phyloP scores from a whole-genome alignment of 2,797 vertebrate species.

The Pangasius macronema region DNA sequence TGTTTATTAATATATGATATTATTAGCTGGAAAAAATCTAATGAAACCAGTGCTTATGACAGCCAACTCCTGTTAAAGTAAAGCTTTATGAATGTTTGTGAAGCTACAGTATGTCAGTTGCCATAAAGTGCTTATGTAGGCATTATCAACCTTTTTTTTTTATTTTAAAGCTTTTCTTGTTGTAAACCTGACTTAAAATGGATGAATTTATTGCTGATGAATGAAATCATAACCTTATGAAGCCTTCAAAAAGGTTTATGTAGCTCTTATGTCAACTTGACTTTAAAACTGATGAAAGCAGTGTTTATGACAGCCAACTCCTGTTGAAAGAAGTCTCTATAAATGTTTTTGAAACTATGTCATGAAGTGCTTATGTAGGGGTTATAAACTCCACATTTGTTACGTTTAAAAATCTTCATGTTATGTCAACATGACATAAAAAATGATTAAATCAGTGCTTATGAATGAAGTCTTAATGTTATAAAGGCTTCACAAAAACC shows the following conservation, averaged over 20 bases:
- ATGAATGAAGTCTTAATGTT: neutral
- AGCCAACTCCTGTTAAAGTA: neutral
- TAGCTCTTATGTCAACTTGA: neutral
- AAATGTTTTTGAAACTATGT: neutral
- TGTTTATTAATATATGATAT: too few species aligned
- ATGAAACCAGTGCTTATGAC: neutral
- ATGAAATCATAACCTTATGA: neutral
- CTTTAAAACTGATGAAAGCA: neutral
- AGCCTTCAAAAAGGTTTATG: neutral
- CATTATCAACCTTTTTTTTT: neutral
- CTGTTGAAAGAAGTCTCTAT: neutral
- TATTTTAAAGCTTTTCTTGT: neutral
- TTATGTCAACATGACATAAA: neutral
- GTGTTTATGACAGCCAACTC: neutral
- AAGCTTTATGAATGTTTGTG: neutral
- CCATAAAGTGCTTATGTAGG: neutral
- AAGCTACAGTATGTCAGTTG: neutral
- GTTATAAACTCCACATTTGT: neutral
- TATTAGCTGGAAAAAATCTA: neutral
- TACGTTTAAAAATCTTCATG: neutral
- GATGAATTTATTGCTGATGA: neutral
- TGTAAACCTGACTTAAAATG: neutral
- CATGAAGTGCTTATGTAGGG: neutral
- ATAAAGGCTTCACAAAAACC: neutral
- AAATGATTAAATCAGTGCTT: neutral